phyloP scores from a whole-genome alignment of 2,888 invertebrate species.

The Acrobasis suavella region DNA sequence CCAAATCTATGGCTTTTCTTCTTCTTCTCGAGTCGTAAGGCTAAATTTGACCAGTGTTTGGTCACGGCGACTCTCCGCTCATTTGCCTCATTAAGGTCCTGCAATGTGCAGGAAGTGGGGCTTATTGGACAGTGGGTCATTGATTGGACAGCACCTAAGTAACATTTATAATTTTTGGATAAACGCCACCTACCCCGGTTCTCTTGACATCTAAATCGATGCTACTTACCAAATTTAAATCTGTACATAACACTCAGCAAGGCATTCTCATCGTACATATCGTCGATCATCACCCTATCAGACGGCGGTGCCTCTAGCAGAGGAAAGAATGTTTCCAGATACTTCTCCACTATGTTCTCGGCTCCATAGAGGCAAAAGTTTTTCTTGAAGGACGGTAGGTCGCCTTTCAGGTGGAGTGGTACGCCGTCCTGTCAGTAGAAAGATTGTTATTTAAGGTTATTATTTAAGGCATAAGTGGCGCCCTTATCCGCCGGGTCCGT shows the following conservation, averaged over 20 bases:
- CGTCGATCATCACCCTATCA: conserved; percentile 76
- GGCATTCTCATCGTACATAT: conserved; percentile 85
- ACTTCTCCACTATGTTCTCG: conserved; percentile 80
- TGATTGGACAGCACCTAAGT: no score
- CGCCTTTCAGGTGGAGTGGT: conserved; percentile 47
- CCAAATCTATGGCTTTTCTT: no score
- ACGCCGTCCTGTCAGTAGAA: conserved; percentile 77
- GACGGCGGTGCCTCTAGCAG: conserved; percentile 81
- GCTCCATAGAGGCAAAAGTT: conserved; percentile 79
- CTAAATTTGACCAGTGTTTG: no score
- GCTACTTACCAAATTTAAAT: conserved; percentile 54
- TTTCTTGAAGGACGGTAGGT: conserved; percentile 66
- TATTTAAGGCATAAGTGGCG: no score
- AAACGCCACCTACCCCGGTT: no score
- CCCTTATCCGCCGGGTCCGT: conserved; percentile 77
- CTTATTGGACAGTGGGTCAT: no score
- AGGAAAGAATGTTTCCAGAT: conserved; percentile 85
- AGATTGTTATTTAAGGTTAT: neutral
- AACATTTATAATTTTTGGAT: no score
- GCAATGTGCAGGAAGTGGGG: no score
- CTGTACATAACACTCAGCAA: conserved; percentile 82
- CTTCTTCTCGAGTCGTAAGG: no score
- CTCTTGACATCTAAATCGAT: no score
- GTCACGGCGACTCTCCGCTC: no score
- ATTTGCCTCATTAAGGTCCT: no score